Conservation (phyloP, 2,888 invertebrate genomes). For the Patella depressa region DNA sequence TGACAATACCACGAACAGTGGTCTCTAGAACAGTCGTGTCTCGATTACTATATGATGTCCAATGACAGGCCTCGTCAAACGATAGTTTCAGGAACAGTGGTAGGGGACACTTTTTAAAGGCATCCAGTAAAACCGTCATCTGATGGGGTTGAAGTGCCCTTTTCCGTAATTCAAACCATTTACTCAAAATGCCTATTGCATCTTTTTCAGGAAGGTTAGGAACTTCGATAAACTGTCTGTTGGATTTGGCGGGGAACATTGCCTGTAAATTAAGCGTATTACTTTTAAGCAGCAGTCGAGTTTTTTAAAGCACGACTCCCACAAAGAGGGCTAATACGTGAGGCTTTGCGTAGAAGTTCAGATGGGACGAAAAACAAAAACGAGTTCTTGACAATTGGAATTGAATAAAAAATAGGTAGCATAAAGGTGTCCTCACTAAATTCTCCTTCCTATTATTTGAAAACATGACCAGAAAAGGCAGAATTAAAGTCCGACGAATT, state of each 20-base stretch:
- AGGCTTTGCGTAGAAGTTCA: too few relatives aligned
- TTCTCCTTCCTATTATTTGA: too few relatives aligned
- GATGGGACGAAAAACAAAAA: too few relatives aligned
- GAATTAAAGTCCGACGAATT: background rate
- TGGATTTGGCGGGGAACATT: background rate
- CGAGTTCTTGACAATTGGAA: too few relatives aligned
- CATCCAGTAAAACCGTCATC: constrained; percentile 27
- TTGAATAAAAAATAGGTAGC: too few relatives aligned
- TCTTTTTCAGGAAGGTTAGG: constrained; percentile 32
- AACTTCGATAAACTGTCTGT: constrained; percentile 25
- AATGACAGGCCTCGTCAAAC: constrained; percentile 48
- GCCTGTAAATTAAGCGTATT: background rate
- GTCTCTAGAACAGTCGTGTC: constrained; percentile 32
- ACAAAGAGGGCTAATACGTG: too few relatives aligned
- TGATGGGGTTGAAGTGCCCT: constrained; percentile 42
- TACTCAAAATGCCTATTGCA: constrained; percentile 36
- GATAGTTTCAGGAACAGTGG: constrained; percentile 51
- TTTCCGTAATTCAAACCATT: constrained; percentile 39
- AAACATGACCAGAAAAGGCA: background rate
- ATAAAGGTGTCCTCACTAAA: too few relatives aligned
- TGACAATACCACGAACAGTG: constrained; percentile 41
- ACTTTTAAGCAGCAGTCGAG: too few relatives aligned
- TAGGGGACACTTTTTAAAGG: constrained; percentile 40
- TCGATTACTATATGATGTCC: constrained; percentile 45
- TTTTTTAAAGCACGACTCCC: too few relatives aligned